Base-by-base conservation (phyloP, 2,888 invertebrate genomes). In the Perizoma flavofasciatum region DNA sequence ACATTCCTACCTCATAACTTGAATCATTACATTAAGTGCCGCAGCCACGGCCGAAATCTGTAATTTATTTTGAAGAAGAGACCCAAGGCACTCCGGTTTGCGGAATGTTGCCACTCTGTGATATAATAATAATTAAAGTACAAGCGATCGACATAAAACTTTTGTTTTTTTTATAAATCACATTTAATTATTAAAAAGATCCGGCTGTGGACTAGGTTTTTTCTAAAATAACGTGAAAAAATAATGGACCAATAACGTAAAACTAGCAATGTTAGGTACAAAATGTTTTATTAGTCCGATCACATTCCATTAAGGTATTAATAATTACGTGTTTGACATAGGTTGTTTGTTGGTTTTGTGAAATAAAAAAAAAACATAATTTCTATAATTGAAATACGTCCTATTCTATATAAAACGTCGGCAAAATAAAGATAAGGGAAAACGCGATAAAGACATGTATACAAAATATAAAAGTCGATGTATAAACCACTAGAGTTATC, bases 1-100 rank as follows among this genome's bases (percentile, higher is more conserved):
- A 4, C 37, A 37, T 8, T 37, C 37, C 8, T 37, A 6, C 37
- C 8, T 8, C 37, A 6, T 7, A 37, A 6, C 37, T 9, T 39
- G 7, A n/a, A n/a, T 39, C 39, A 39, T n/a, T n/a, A n/a, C n/a
- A n/a, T n/a, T 22, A 44, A 22, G 59, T 54, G 56, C 47, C 48
- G 56, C 47, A 59, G 58, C 66, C 52, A 34, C 34, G 41, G 48
- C 39, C 34, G 40, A 4, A 0, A 7, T 35, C 35, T 56, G 72
- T 70, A 77, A 73, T 72, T 76, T 69, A 75, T 77, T 76, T 74
- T 57, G 73, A 75, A 71, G 79, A 82, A 82, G 82, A 81, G 72
- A 82, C 79, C 75, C 83, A 83, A 84, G 84, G 84, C 61, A 55
- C 69, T 75, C 84, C 53, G 65, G 78, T 83, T 71, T 34, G 54